Conservation (phyloP, 2,113 vertebrate species). For the Elanus axillaris region DNA sequence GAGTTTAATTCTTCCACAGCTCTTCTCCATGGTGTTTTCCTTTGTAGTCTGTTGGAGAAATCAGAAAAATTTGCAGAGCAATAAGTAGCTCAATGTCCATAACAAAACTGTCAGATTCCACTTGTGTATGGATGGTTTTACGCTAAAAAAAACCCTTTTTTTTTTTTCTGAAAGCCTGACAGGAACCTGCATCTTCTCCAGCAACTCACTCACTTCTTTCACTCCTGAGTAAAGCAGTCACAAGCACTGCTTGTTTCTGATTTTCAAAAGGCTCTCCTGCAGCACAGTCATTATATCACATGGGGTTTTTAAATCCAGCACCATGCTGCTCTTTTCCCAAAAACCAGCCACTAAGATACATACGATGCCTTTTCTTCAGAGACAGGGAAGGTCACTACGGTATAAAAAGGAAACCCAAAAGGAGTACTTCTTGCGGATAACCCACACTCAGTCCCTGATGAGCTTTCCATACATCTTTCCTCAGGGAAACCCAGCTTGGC, state of each 20-base stretch:
- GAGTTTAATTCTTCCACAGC: background rate
- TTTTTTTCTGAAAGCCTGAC: background rate
- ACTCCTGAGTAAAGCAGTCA: background rate
- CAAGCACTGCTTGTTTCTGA: background rate
- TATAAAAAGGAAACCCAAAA: background rate
- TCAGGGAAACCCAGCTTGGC: background rate
- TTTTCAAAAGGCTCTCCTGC: background rate
- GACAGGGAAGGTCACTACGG: background rate
- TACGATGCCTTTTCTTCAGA: background rate
- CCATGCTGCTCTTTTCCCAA: background rate
- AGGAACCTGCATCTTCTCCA: background rate
- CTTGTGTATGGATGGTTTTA: background rate
- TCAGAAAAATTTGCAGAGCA: background rate
- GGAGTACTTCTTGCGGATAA: background rate
- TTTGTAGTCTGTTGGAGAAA: background rate
- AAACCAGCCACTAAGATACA: background rate
- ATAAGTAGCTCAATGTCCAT: background rate
- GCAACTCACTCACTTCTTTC: background rate
- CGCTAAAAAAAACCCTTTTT: fast-evolving
- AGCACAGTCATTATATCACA: background rate
- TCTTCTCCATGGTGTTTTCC: background rate
- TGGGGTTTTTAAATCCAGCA: background rate
- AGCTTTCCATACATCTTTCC: background rate
- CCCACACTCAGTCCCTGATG: fast-evolving
- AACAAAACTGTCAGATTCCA: background rate